Evolutionary conservation across 2,888 invertebrate genomes (phyloP).

Genomic region (Habrosyne pyritoides): DNA sequence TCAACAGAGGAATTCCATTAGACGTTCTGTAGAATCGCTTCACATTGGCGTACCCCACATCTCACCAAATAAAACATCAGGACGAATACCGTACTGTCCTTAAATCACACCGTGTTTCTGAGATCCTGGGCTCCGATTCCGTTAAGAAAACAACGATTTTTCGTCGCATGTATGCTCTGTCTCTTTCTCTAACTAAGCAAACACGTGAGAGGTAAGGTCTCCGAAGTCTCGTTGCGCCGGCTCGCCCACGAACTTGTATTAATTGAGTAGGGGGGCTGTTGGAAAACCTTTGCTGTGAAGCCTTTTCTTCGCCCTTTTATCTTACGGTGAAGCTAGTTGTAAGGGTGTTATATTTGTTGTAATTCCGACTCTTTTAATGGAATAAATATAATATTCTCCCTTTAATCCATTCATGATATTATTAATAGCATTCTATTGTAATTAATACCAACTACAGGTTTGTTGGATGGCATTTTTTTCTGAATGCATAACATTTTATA

Average conservation of each 20-base stretch:
- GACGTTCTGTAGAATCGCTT: background rate
- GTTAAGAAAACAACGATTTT: too few species aligned
- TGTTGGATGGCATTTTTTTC: background rate
- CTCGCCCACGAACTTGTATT: too few species aligned
- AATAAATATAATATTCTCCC: too few species aligned
- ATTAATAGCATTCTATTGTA: too few species aligned
- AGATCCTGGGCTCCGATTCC: too few species aligned
- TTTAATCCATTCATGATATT: too few species aligned
- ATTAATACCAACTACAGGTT: background rate
- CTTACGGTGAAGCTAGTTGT: too few species aligned
- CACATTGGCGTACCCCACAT: background rate
- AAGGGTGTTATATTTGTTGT: background rate
- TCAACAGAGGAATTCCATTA: background rate
- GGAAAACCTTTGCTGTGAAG: background rate
- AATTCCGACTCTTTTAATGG: background rate
- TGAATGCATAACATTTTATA: background rate
- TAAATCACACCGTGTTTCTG: background rate
- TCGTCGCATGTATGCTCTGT: too few species aligned
- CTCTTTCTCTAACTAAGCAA: too few species aligned
- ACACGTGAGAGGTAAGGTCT: too few species aligned
- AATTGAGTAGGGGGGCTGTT: too few species aligned
- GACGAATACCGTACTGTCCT: background rate
- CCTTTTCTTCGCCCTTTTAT: background rate
- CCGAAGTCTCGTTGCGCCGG: too few species aligned
- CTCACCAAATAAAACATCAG: conserved; percentile 4